Evolutionary conservation across 2,113 vertebrate species (phyloP).

Genomic region (Neodon shergylaensis): DNA sequence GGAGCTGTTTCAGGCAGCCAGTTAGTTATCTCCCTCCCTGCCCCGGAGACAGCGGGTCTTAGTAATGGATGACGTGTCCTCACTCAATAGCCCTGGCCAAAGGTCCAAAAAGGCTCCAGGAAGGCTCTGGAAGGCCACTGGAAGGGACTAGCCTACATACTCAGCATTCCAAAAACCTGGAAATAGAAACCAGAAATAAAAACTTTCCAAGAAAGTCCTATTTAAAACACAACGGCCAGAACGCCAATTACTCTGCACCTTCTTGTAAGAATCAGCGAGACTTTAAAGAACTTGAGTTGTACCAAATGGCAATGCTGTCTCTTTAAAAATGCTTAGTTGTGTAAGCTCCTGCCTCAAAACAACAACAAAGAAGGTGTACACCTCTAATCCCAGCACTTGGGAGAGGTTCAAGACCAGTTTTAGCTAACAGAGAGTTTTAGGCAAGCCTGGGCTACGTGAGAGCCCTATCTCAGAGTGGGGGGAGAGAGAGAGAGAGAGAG

Average conservation of each 20-base stretch:
- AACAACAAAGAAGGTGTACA: not conserved
- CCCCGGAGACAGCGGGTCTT: not conserved
- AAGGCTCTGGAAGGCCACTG: not conserved
- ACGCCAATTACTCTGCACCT: not conserved
- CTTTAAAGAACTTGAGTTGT: not conserved
- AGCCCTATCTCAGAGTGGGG: too few relatives aligned
- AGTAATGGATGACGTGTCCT: not conserved
- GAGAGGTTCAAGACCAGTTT: not conserved
- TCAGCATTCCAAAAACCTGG: constrained; percentile 33
- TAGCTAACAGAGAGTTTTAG: not conserved
- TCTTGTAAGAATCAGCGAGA: not conserved
- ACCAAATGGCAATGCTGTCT: not conserved
- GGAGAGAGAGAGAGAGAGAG: too few relatives aligned
- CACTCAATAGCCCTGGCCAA: not conserved
- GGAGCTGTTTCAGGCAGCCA: not conserved
- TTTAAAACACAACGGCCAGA: not conserved
- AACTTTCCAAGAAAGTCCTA: constrained; percentile 14
- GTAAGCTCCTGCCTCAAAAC: not conserved
- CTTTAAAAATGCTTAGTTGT: not conserved
- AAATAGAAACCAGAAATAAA: not conserved
- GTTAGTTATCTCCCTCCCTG: not conserved
- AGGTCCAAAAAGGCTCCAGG: not conserved
- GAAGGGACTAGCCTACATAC: not conserved
- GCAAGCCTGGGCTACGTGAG: not conserved
- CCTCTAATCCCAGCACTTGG: not conserved